Evolutionary conservation across 2,888 invertebrate species (phyloP), one percentile per base, ranked within the genome.

Genomic region (Stegophylla sp.): DNA sequence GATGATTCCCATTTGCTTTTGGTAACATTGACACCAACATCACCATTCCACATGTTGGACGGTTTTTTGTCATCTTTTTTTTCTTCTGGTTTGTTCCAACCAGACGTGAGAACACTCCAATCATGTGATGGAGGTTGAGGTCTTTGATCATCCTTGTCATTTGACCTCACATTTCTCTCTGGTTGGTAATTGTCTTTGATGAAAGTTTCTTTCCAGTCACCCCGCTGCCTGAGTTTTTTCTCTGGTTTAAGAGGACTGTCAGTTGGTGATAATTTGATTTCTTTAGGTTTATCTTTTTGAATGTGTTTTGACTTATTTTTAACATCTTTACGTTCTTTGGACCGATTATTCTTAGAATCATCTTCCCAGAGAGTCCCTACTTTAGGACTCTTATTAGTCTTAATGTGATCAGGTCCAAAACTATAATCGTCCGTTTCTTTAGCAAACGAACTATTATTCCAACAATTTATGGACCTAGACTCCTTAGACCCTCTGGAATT

Each of bases 161-260:
- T 79, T 13, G 79, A 79, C 23, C 79, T 79, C 0, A 79, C 71
- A 79, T 79, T 79, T 61, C 79, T 79, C 10, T 79, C 79, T 9
- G 79, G 79, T 61, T 79, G 79, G 34, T 79, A 79, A 17, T 79
- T 79, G 51, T 79, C 79, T 79, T 79, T 79, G 26, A 79, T 79
- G n/a, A 79, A 79, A 41, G 79, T 79, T 71, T 79, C 79, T 10
- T 79, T 79, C 79, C 79, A 79, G 34, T 79, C 79, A 48, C 79
- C 79, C 12, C 79, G 59, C 15, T 79, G 79, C 34, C 79, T 71
- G 23, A 79, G 79, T 61, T 79, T 79, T 79, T 79, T 79, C 51
- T 79, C 79, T 7, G 79, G 79, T 20, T 79, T 79, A 17, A 79
- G 69, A 20, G 79, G 79, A 71, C 79, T 79, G 26, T 79, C 79